Conservation (phyloP, 2,797 vertebrate genomes). For the Hippopotamyrus pictus region DNA sequence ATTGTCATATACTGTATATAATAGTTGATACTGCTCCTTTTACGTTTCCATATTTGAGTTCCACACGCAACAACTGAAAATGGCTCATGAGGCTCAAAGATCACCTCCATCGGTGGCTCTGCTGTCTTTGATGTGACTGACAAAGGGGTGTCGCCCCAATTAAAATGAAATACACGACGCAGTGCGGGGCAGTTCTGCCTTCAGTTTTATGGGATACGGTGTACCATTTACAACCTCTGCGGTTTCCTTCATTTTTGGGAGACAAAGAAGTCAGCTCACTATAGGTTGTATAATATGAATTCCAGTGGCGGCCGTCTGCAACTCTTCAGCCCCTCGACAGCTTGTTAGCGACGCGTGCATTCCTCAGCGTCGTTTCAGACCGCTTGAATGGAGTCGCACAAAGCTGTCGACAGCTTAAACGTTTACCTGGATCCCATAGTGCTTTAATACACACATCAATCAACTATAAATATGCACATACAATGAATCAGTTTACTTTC, state of each 20-base stretch:
- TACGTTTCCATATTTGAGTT: neutral
- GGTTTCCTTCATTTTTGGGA: neutral
- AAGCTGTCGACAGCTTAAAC: neutral
- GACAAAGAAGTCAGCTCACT: neutral
- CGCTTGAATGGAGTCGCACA: neutral
- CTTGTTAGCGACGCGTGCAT: neutral
- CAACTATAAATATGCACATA: neutral
- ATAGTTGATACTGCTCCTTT: neutral
- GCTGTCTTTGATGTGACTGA: slow-evolving; percentile 53
- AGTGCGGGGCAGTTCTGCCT: slow-evolving; percentile 32
- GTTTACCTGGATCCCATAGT: neutral
- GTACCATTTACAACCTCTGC: slow-evolving; percentile 40
- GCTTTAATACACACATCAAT: neutral
- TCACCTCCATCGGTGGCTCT: slow-evolving; percentile 54
- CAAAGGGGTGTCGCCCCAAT: slow-evolving; percentile 43
- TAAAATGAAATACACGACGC: slow-evolving; percentile 43
- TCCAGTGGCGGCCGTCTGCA: neutral
- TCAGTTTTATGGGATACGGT: slow-evolving; percentile 30
- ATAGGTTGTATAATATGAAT: slow-evolving; percentile 5
- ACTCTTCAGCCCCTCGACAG: neutral
- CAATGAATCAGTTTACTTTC: neutral
- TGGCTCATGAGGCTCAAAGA: slow-evolving; percentile 49
- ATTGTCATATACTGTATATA: neutral
- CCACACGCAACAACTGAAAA: slow-evolving; percentile 39
- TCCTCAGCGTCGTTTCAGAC: neutral